These are phyloP conservation scores for Drosophila murphyi DNA, from an alignment of 1,140 invertebrate genomes.

Conservation along the genomic window DNA sequence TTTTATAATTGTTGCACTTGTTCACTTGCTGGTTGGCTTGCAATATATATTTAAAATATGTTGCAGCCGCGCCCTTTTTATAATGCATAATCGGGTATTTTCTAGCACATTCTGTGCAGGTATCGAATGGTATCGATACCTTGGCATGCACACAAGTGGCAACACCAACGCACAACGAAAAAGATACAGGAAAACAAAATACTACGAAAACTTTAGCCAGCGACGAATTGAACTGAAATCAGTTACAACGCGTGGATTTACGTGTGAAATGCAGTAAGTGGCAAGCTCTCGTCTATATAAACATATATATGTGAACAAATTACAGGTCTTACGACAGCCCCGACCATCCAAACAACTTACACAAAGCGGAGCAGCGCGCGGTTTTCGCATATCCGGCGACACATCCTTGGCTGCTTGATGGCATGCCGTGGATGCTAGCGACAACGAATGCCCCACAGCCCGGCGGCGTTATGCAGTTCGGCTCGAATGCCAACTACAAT, in stretches of 20 bases:
- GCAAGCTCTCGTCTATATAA: background rate
- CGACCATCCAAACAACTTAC: slow-evolving; percentile 22
- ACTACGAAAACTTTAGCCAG: slow-evolving; percentile 13
- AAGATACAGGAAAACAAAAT: slow-evolving; percentile 24
- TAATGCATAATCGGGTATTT: slow-evolving; percentile 40
- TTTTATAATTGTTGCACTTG: slow-evolving; percentile 14
- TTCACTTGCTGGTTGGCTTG: slow-evolving; percentile 34
- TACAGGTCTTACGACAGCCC: slow-evolving; percentile 47
- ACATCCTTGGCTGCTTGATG: slow-evolving; percentile 58
- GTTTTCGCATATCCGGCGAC: slow-evolving; percentile 46
- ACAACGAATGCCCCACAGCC: slow-evolving; percentile 63
- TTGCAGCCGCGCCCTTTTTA: slow-evolving; percentile 49
- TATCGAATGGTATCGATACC: slow-evolving; percentile 14
- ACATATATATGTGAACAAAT: background rate
- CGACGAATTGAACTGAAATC: slow-evolving; percentile 7
- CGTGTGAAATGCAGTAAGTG: slow-evolving; percentile 49
- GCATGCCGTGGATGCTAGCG: slow-evolving; percentile 69
- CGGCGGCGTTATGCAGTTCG: slow-evolving; percentile 73
- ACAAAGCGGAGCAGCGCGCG: slow-evolving; percentile 42
- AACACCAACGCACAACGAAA: slow-evolving; percentile 16
- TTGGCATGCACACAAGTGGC: slow-evolving; percentile 32
- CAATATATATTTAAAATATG: slow-evolving; percentile 55
- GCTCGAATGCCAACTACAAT: slow-evolving; percentile 45
- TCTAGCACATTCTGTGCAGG: slow-evolving; percentile 44
- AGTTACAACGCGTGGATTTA: background rate